Base-by-base conservation (phyloP, 2,113 vertebrate genomes). In the Notarius lentiginosus region DNA sequence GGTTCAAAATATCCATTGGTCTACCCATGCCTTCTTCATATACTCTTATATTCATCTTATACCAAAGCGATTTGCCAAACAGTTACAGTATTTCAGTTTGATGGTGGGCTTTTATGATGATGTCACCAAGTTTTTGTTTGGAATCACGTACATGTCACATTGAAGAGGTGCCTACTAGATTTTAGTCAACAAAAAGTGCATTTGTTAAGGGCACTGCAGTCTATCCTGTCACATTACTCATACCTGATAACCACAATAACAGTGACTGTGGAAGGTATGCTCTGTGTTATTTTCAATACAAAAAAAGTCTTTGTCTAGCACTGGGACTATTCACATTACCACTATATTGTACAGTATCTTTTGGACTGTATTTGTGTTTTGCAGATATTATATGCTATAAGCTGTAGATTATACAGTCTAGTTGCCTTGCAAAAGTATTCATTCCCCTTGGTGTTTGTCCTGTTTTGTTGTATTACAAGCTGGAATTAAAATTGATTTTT, bases 91-190 rank as follows among this genome's bases (percentile, higher is more conserved):
- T 51, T 61, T 20, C 47, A 27, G 24, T 12, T 17, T 15, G 72
- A 1, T 49, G 22, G 56, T 77, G 47, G 84, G 77, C 49, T 51
- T 56, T 11, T 24, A 7, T 79, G 84, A 7, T 79, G 84, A 68
- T 12, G 73, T 34, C 47, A 61, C 55, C 77, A 20, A 9, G 5
- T 34, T 79, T 85, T 85, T 49, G 55, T 51, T 76, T 77, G 30
- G n/a, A 66, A n/a, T 53, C 58, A 65, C 58, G 9, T 18, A 65
- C 55, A 73, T 79, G 73, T 85, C 73, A 85, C n/a, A n/a, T 22
- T 79, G 76, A 86, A 79, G 84, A 80, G 84, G 61, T 65, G 61
- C 65, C 30, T 20, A 27, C 41, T 85, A 41, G 84, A 77, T 77
- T 85, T 85, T 47, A 41, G 15, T 77, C 84, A 51, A 75, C 41